These are phyloP conservation scores for Latrodectus geometricus DNA, from an alignment of 1,140 invertebrate species.

Conservation along the genomic window DNA sequence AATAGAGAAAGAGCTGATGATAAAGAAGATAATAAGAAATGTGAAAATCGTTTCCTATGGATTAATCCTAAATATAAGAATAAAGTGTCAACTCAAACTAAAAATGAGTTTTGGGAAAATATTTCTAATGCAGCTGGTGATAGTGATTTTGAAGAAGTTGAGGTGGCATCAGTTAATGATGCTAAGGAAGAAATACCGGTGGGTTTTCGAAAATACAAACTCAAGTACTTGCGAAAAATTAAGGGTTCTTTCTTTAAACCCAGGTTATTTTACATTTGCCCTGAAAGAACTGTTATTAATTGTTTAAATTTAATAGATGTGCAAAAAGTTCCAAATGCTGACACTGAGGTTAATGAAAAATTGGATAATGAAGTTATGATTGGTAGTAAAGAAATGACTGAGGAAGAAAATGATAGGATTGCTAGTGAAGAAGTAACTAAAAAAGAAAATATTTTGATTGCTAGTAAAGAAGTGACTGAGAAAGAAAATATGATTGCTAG, in stretches of 20 bases:
- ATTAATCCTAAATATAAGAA: conserved; percentile 2
- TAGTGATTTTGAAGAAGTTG: conserved; percentile 42
- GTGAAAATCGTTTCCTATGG: not conserved
- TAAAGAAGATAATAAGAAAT: not conserved
- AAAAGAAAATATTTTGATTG: not conserved
- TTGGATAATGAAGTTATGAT: not conserved
- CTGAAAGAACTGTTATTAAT: not conserved
- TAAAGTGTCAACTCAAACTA: not conserved
- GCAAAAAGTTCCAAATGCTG: no score
- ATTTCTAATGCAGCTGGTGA: conserved; percentile 11
- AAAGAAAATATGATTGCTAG: not conserved
- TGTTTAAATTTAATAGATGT: conserved; percentile 1
- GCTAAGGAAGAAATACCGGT: conserved; percentile 3
- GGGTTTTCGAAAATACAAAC: conserved; percentile 7
- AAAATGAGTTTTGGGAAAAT: conserved; percentile 1
- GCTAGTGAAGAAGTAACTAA: not conserved
- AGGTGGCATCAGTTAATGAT: conserved; percentile 5
- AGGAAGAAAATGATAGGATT: not conserved
- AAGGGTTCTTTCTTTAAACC: not conserved
- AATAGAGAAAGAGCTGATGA: not conserved
- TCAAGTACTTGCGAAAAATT: conserved; percentile 2
- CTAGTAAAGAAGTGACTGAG: not conserved
- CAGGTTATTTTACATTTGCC: not conserved
- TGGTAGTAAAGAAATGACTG: not conserved
- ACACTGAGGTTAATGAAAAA: no score